Evolutionary conservation across 2,888 invertebrate species (phyloP).

Genomic region (Mesorhabditis belari): DNA sequence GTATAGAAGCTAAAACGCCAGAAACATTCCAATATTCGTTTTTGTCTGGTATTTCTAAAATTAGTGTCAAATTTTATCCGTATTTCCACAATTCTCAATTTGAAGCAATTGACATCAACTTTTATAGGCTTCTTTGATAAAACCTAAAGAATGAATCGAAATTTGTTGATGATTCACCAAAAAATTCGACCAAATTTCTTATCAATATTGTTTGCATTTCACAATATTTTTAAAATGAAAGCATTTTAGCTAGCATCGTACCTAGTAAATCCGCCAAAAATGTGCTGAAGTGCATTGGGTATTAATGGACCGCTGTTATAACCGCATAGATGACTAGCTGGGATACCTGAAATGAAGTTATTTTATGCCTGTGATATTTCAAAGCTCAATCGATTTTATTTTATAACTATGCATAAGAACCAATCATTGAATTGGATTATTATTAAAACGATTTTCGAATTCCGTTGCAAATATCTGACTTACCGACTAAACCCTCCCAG

Average conservation of each 20-base stretch:
- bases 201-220: too few species aligned
- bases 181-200: too few species aligned
- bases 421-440: too few species aligned
- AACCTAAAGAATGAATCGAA: neutral
- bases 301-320: neutral
- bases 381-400: neutral
- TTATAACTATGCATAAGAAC: too few species aligned
- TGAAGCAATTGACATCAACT: too few species aligned
- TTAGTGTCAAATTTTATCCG: neutral
- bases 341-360: neutral
- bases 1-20: conserved; percentile 43
- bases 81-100: too few species aligned
- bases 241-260: neutral
- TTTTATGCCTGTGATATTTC: neutral
- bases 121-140: too few species aligned
- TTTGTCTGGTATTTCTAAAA: conserved; percentile 24
- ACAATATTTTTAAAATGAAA: neutral
- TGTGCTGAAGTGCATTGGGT: conserved; percentile 24
- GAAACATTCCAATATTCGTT: conserved; percentile 46
- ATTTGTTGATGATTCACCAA: too few species aligned
- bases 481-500: conserved; percentile 18
- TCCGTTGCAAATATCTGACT: conserved; percentile 11
- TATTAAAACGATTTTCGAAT: too few species aligned
- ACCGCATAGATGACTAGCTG: neutral
- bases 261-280: conserved; percentile 40